Evolutionary conservation across 2,113 vertebrate species (phyloP).

Genomic region (Emydura subglobosa): DNA sequence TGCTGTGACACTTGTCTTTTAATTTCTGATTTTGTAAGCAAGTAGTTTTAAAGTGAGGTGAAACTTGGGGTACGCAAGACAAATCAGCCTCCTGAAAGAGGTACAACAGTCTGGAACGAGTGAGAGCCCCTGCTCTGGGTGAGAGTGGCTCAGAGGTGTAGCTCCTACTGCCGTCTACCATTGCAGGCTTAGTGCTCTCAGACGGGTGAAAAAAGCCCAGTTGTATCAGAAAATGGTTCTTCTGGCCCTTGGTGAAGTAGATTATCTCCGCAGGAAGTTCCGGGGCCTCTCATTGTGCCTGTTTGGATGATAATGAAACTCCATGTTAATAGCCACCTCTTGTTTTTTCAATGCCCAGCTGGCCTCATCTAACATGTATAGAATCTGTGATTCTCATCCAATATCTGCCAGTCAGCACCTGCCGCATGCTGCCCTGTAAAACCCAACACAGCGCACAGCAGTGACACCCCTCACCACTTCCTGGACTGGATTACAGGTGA

Average conservation of each 20-base stretch:
- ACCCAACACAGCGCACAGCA: conserved; percentile 2
- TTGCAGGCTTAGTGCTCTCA: neutral
- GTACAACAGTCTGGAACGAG: too few relatives aligned
- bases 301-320: conserved; percentile 51
- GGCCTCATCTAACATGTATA: conserved; percentile 49
- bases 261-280: conserved; percentile 38
- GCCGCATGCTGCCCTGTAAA: neutral
- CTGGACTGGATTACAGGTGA: conserved; percentile 2
- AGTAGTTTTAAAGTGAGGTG: too few relatives aligned
- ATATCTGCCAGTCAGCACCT: conserved; percentile 41
- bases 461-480: conserved; percentile 10
- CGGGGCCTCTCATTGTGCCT: conserved; percentile 10
- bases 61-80: too few relatives aligned
- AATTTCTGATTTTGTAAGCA: too few relatives aligned
- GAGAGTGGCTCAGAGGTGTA: neutral
- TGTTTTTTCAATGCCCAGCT: conserved; percentile 55
- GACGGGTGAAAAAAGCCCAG: conserved; percentile 3
- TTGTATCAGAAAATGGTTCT: conserved; percentile 29
- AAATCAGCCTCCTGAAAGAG: too few relatives aligned
- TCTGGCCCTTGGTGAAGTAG: conserved; percentile 45
- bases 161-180: conserved; percentile 1
- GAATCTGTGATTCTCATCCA: conserved; percentile 54
- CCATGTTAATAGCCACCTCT: conserved; percentile 60
- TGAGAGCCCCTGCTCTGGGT: neutral
- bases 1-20: too few relatives aligned